Percentiles rank a stretch among this genome's conserved stretches.
phyloP scores from a whole-genome alignment of 2,888 invertebrate species.

The Helleia helle region DNA sequence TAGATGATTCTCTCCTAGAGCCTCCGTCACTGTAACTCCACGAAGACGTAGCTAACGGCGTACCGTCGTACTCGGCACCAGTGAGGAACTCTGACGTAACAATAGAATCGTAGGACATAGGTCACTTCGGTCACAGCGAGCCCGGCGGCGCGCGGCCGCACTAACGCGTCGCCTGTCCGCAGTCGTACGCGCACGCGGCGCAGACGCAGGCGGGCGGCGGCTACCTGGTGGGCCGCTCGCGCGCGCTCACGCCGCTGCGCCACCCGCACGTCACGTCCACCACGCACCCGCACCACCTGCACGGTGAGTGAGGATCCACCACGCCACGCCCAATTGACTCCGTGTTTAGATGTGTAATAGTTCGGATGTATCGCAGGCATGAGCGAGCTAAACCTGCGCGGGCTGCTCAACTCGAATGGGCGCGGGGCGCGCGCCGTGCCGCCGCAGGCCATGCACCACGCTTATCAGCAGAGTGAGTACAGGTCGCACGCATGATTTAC shows the following conservation, averaged over 20 bases:
- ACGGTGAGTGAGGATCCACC: no score
- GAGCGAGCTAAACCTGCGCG: constrained; percentile 64
- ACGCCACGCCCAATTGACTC: no score
- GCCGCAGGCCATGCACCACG: constrained; percentile 41
- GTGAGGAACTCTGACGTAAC: no score
- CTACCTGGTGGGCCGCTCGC: constrained; percentile 29
- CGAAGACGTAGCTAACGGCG: no score
- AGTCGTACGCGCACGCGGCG: constrained; percentile 42
- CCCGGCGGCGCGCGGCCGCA: no score
- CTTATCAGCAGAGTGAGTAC: constrained; percentile 57
- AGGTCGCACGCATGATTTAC: background rate
- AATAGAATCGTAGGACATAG: no score
- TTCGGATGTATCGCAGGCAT: constrained; percentile 42
- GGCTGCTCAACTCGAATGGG: constrained; percentile 50
- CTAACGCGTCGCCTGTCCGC: no score
- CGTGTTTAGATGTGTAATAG: no score
- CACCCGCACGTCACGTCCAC: constrained; percentile 78
- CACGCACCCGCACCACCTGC: constrained; percentile 77
- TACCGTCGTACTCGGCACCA: no score
- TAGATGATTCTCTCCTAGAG: no score
- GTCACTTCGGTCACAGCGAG: no score
- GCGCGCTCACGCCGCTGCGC: constrained; percentile 56
- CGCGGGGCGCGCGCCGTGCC: constrained; percentile 26
- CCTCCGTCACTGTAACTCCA: no score
- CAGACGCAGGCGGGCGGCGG: constrained; percentile 28